A percentile compares a stretch with the other conserved stretches of the same genome.
phyloP scores from a whole-genome alignment of 1,140 invertebrate genomes.

The Doryteuthis pealeii region DNA sequence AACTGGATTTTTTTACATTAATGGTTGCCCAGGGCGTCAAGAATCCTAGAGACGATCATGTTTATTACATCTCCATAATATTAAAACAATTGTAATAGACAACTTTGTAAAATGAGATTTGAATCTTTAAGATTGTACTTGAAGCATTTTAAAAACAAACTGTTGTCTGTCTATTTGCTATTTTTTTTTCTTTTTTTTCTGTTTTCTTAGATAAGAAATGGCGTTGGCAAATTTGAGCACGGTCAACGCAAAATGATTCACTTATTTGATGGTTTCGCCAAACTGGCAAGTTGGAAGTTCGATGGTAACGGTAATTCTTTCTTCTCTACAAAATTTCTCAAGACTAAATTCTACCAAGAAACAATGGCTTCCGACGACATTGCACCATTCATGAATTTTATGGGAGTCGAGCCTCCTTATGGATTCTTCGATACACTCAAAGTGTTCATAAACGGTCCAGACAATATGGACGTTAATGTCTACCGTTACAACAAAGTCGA shows the following conservation, averaged over 20 bases:
- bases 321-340: slow-evolving; percentile 44
- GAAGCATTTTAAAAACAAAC: too few relatives aligned
- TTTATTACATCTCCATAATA: too few relatives aligned
- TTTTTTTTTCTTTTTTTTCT: too few relatives aligned
- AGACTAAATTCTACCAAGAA: slow-evolving; percentile 38
- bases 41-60: too few relatives aligned
- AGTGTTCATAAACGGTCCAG: slow-evolving; percentile 39
- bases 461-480: slow-evolving; percentile 55
- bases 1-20: too few relatives aligned
- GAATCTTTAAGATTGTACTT: too few relatives aligned
- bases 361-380: slow-evolving; percentile 37
- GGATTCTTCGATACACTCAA: slow-evolving; percentile 31
- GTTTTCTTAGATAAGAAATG: slow-evolving; percentile 46
- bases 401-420: slow-evolving; percentile 38
- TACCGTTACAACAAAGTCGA: slow-evolving; percentile 26
- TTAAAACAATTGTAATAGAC: too few relatives aligned
- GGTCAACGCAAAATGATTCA: slow-evolving; percentile 37
- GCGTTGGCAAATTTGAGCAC: slow-evolving; percentile 43
- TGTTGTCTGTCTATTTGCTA: too few relatives aligned
- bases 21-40: too few relatives aligned
- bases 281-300: slow-evolving; percentile 48
- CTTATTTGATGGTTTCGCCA: slow-evolving; percentile 48
- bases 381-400: slow-evolving; percentile 46
- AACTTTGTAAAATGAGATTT: too few relatives aligned
- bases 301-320: slow-evolving; percentile 34